Percentiles rank a stretch among this genome's conserved stretches.
These are phyloP conservation scores for Drosophila triauraria DNA, from an alignment of 1,140 invertebrate species.

Conservation along the genomic window DNA sequence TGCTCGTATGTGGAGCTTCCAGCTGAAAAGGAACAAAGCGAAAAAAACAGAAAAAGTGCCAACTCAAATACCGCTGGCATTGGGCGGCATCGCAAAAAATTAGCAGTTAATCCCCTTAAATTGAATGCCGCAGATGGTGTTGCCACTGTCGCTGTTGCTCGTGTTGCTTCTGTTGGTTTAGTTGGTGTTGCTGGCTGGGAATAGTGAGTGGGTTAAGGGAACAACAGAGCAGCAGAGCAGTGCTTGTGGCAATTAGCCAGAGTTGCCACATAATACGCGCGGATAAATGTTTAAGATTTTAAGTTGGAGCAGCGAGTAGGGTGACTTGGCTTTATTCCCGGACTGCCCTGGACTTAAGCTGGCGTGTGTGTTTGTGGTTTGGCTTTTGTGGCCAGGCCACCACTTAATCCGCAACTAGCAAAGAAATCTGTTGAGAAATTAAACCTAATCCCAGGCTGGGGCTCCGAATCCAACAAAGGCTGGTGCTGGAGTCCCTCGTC, in stretches of 20 bases:
- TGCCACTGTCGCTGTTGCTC: conserved; percentile 32
- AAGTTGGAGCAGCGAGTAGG: conserved; percentile 56
- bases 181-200: conserved; percentile 7
- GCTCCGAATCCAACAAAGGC: conserved; percentile 51
- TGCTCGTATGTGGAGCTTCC: conserved; percentile 8
- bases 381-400: conserved; percentile 65
- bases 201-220: background rate
- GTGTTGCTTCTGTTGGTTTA: conserved; percentile 18
- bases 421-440: conserved; percentile 78
- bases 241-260: conserved; percentile 77
- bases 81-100: conserved; percentile 83
- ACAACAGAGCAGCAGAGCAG: background rate
- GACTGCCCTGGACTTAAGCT: conserved; percentile 58
- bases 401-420: conserved; percentile 71
- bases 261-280: conserved; percentile 84
- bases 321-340: conserved; percentile 50
- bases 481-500: conserved; percentile 22
- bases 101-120: conserved; percentile 85
- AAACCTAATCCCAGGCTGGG: conserved; percentile 69
- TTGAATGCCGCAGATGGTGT: conserved; percentile 84
- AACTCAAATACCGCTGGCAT: conserved; percentile 66
- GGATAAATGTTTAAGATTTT: conserved; percentile 84
- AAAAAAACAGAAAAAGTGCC: conserved; percentile 31
- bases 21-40: background rate
- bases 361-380: conserved; percentile 59